phyloP scores from a whole-genome alignment of 2,888 invertebrate genomes.

The Callimorpha dominula region DNA sequence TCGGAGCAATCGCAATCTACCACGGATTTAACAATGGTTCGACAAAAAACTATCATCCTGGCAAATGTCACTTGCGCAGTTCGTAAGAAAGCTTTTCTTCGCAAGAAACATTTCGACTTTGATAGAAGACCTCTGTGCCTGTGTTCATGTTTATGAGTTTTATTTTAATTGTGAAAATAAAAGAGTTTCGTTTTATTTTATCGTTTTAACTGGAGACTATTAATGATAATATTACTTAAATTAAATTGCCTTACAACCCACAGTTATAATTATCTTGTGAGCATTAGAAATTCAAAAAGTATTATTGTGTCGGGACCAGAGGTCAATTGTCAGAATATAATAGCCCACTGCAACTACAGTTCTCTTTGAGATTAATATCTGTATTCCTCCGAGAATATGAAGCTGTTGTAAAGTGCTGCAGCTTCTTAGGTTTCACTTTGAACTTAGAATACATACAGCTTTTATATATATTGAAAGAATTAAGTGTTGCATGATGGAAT shows the following conservation, averaged over 20 bases:
- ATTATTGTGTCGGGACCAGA: constrained; percentile 17
- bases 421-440: constrained; percentile 4
- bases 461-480: not conserved
- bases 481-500: not conserved
- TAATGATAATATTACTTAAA: not conserved
- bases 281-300: constrained; percentile 15
- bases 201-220: not conserved
- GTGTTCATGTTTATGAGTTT: not conserved
- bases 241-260: not conserved
- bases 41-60: not conserved
- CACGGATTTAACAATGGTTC: not conserved
- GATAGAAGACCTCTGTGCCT: not conserved
- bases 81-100: not conserved
- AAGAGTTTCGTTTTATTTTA: not conserved
- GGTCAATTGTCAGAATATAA: constrained; percentile 21
- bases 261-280: constrained; percentile 7
- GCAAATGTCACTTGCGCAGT: not conserved
- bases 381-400: constrained; percentile 15
- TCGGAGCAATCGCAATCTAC: not conserved
- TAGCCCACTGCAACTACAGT: constrained; percentile 10
- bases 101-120: not conserved
- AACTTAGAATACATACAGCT: not conserved
- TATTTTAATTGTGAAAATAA: not conserved
- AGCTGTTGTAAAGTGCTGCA: constrained; percentile 1
- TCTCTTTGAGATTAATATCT: constrained; percentile 21